Base-by-base conservation (phyloP, 2,888 invertebrate species). In the Odontothrips loti region DNA sequence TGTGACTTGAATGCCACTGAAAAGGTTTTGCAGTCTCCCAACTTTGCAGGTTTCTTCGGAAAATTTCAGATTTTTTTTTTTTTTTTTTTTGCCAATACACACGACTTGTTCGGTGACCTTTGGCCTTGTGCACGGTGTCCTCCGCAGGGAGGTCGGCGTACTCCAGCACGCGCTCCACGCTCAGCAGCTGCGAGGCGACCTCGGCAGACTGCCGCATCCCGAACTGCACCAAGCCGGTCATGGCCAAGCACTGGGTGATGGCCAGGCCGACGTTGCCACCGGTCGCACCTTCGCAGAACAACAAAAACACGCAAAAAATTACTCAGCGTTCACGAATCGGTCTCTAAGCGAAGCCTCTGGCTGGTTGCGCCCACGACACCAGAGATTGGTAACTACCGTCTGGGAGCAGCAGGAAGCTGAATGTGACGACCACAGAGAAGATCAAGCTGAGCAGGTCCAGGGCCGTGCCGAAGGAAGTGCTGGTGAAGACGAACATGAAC, bases 181-280 rank as follows among this genome's bases (percentile, higher is more conserved):
- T 93, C 8, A 94, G 95, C 95, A 96, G 95, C 84, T 93, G 93
- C 86, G 95, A 95, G 86, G 93, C 94, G 11, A 95, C 87, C 86
- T 97, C 97, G 0, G 96, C 95, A 84, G 95, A 95, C 87, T 97
- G 96, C 15, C 97, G 89, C 92, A 97, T 95, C 47, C 95, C 96
- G 96, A 96, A 97, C 85, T 93, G 93, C 87, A 93, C 91, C 91
- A 92, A 91, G 20, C 93, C 93, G 0, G 93, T 93, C 82, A 95
- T 89, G 0, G 92, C 91, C 87, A 94, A 92, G 29, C 93, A 92
- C 85, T 94, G 93, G 0, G 94, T 94, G 80, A 95, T 93, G 15
- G 94, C 93, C 81, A 95, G 86, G 34, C 95, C 95, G 8, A 94
- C 93, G 85, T 92, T 91, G 29, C 94, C 94, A n/a, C 93, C 94